Percentiles rank a stretch among this genome's conserved stretches.
phyloP scores from a whole-genome alignment of 2,888 invertebrate species.

The Buathra laborator region DNA sequence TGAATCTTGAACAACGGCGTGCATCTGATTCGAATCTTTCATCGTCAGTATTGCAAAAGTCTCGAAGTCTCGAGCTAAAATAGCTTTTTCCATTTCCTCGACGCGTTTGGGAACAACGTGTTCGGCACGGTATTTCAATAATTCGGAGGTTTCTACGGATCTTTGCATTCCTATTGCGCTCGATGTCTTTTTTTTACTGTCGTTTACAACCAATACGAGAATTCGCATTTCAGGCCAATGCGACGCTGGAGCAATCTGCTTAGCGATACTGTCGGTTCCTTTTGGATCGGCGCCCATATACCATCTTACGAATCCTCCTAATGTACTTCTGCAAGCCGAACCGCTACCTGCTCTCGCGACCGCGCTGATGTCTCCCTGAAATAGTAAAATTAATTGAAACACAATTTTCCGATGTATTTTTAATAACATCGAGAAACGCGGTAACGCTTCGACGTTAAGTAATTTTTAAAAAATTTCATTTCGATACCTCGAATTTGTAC shows the following conservation, averaged over 20 bases:
- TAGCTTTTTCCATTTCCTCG: constrained; percentile 88
- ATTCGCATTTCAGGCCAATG: constrained; percentile 97
- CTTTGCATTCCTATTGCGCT: constrained; percentile 96
- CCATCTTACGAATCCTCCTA: constrained; percentile 99
- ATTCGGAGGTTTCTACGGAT: constrained; percentile 92
- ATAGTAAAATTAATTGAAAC: constrained; percentile 30
- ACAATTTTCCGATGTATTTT: neutral
- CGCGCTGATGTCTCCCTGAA: constrained; percentile 89
- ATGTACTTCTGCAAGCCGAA: constrained; percentile 97
- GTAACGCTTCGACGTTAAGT: neutral
- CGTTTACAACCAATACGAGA: constrained; percentile 93
- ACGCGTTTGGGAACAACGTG: constrained; percentile 91
- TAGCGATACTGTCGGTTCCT: constrained; percentile 92
- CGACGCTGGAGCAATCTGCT: constrained; percentile 89
- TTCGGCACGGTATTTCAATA: constrained; percentile 91
- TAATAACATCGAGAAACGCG: too few relatives aligned
- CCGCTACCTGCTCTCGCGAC: constrained; percentile 96
- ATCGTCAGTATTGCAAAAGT: constrained; percentile 97
- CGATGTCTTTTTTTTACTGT: constrained; percentile 92
- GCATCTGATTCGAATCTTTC: constrained; percentile 99
- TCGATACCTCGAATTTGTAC: constrained; percentile 88
- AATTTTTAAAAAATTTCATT: neutral
- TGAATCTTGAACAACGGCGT: constrained; percentile 96
- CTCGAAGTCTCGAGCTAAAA: constrained; percentile 90
- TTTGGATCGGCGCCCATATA: constrained; percentile 88